Conservation (phyloP, 2,888 invertebrate genomes). For the Ctena decussata region DNA sequence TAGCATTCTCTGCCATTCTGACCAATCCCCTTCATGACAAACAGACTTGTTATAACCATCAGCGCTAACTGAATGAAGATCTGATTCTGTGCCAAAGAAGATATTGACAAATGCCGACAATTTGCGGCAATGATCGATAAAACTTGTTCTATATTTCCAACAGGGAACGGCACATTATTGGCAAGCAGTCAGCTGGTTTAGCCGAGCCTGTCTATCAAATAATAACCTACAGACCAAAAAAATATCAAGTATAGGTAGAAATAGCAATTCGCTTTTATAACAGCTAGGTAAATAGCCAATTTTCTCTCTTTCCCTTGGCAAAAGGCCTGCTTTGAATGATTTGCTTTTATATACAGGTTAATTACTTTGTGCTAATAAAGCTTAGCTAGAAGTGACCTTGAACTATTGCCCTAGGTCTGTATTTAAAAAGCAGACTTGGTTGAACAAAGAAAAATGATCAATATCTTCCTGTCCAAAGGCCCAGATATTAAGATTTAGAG, state of each 20-base stretch:
- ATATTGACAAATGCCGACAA: slow-evolving; percentile 9
- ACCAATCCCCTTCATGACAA: too few relatives aligned
- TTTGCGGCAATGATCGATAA: not conserved
- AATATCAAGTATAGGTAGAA: too few relatives aligned
- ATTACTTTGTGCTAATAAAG: not conserved
- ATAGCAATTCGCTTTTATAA: too few relatives aligned
- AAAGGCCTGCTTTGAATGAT: not conserved
- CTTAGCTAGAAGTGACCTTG: not conserved
- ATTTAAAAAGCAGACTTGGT: not conserved
- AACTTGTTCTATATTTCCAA: not conserved
- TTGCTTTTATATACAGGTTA: not conserved
- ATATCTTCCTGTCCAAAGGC: too few relatives aligned
- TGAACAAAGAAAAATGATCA: not conserved
- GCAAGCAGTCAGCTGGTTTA: not conserved
- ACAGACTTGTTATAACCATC: too few relatives aligned
- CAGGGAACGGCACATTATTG: not conserved
- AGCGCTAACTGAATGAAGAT: not conserved
- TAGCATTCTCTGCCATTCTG: too few relatives aligned
- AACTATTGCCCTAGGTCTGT: slow-evolving; percentile 7
- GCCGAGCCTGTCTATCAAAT: not conserved
- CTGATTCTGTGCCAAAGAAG: not conserved
- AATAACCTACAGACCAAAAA: too few relatives aligned
- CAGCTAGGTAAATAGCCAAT: too few relatives aligned
- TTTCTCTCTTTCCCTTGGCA: not conserved
- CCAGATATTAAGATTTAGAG: too few relatives aligned